Percentiles rank a stretch among this genome's conserved stretches.
Evolutionary conservation across 2,113 vertebrate genomes (phyloP).

Genomic region (Hippopotamus amphibius): DNA sequence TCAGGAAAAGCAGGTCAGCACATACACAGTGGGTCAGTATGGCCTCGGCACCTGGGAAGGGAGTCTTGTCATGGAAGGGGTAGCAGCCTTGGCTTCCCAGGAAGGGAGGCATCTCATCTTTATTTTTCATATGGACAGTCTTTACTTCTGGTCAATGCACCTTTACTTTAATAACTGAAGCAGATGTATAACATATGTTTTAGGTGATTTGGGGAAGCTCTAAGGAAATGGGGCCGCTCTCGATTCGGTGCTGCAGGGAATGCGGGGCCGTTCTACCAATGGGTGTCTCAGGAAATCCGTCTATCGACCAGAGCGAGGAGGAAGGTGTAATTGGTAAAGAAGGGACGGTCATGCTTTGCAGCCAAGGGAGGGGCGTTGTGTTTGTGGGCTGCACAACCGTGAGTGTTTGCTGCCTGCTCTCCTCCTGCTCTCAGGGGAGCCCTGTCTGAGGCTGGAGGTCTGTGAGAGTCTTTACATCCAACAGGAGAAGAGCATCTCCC

Average conservation of each 20-base stretch:
- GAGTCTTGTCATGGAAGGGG: too few relatives aligned
- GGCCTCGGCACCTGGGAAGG: too few relatives aligned
- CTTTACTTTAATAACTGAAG: too few relatives aligned
- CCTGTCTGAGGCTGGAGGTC: neutral
- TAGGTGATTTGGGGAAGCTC: neutral
- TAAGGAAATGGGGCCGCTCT: neutral
- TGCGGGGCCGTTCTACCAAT: rapidly evolving
- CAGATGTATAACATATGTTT: too few relatives aligned
- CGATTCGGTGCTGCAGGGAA: neutral
- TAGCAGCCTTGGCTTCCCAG: too few relatives aligned
- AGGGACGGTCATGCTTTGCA: neutral
- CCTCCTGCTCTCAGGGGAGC: neutral
- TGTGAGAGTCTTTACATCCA: neutral
- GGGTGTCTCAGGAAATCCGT: too few relatives aligned
- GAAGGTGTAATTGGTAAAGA: neutral
- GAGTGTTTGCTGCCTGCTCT: neutral
- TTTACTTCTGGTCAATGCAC: too few relatives aligned
- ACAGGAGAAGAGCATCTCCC: neutral
- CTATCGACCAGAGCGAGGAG: neutral
- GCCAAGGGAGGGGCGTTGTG: neutral
- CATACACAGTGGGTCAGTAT: too few relatives aligned
- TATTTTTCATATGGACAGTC: too few relatives aligned
- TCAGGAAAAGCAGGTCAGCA: too few relatives aligned
- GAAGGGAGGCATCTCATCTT: too few relatives aligned
- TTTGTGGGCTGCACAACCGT: neutral